Evolutionary conservation across 2,888 invertebrate genomes (phyloP).

Genomic region (Spilarctia lutea): DNA sequence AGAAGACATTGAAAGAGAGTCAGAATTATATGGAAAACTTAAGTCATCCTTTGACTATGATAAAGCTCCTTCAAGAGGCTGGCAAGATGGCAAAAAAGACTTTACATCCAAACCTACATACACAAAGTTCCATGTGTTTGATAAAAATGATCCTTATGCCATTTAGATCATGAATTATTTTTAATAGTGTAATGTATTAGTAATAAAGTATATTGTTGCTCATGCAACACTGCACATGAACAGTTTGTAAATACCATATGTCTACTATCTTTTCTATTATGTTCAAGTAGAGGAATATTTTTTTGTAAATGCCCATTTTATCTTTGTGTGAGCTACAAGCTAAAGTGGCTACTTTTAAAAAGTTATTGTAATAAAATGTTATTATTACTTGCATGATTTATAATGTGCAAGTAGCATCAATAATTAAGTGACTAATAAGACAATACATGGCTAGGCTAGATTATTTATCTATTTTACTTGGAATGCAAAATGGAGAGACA

Average conservation of each 20-base stretch:
- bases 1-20: constrained; percentile 90
- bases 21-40: constrained; percentile 90
- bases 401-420: too few species aligned
- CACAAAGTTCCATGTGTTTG: constrained; percentile 92
- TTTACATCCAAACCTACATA: constrained; percentile 92
- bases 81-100: constrained; percentile 93
- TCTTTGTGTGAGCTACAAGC: too few species aligned
- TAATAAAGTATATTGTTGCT: constrained; percentile 30
- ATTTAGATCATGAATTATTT: constrained; percentile 74
- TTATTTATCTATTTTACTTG: too few species aligned
- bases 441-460: too few species aligned
- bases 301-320: too few species aligned
- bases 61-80: constrained; percentile 92
- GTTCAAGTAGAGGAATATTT: too few species aligned
- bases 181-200: constrained; percentile 31
- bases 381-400: too few species aligned
- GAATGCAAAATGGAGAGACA: too few species aligned
- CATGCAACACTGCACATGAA: background rate
- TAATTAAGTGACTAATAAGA: too few species aligned
- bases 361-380: too few species aligned
- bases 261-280: background rate
- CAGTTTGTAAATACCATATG: background rate
- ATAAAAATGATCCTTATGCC: constrained; percentile 90
- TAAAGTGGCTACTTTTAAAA: too few species aligned
- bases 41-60: constrained; percentile 90